phyloP scores from a whole-genome alignment of 2,113 vertebrate genomes.

The Pterocles orientalis region DNA sequence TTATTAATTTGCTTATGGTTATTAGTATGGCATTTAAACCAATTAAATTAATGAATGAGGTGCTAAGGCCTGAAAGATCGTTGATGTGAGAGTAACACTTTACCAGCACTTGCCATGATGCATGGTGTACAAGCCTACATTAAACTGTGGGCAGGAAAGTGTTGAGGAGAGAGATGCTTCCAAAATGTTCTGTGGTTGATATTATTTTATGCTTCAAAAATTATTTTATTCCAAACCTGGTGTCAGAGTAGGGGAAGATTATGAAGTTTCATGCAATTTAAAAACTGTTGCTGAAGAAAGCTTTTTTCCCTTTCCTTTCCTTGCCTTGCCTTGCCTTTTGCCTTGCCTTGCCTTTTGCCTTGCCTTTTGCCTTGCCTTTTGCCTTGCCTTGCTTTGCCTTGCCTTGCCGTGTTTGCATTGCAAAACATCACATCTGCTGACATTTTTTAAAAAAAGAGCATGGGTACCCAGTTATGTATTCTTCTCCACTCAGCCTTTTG shows the following conservation, averaged over 20 bases:
- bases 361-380: too few species aligned
- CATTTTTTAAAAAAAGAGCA: background rate
- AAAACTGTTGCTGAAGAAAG: background rate
- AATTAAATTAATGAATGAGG: background rate
- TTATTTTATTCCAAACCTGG: background rate
- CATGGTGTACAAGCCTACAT: background rate
- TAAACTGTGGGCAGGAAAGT: background rate
- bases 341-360: too few species aligned
- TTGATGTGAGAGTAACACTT: background rate
- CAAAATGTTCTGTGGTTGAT: background rate
- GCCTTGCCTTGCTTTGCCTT: too few species aligned
- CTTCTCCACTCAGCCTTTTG: constrained; percentile 9
- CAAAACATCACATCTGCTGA: background rate
- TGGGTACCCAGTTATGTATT: background rate
- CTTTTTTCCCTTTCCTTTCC: background rate
- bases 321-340: too few species aligned
- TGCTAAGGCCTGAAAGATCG: background rate
- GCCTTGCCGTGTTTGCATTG: background rate
- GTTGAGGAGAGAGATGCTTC: background rate
- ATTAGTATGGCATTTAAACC: background rate
- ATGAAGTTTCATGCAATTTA: background rate
- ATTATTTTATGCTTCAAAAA: background rate
- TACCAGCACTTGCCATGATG: background rate
- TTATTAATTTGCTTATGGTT: background rate
- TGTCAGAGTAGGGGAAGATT: background rate